Evolutionary conservation across 2,888 invertebrate genomes (phyloP).

Genomic region (Chloromyia formosa): DNA sequence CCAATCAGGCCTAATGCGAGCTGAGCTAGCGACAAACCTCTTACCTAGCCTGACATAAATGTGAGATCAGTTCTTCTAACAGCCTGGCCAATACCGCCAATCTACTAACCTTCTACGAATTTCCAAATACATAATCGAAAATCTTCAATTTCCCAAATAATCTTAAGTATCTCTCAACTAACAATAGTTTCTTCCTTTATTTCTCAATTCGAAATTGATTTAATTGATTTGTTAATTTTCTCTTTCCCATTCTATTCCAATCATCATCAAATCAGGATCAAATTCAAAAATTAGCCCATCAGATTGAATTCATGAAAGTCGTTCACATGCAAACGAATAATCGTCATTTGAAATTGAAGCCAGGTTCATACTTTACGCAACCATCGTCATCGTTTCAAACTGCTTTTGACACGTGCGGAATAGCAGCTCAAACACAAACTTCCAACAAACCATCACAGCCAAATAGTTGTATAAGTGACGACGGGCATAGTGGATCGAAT

Average conservation of each 20-base stretch:
- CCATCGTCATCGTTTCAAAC: conserved; percentile 66
- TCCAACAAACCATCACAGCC: conserved; percentile 50
- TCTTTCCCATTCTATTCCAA: conserved; percentile 16
- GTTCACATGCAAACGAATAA: conserved; percentile 95
- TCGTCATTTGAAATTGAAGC: conserved; percentile 84
- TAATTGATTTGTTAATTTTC: not conserved
- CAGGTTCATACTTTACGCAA: conserved; percentile 82
- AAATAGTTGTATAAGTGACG: conserved; percentile 55
- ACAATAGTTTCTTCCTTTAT: too few relatives aligned
- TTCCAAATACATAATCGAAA: too few relatives aligned
- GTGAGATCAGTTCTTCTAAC: too few relatives aligned
- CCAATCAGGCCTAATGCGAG: too few relatives aligned
- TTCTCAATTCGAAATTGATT: not conserved
- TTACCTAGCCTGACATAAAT: too few relatives aligned
- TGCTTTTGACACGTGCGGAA: conserved; percentile 55
- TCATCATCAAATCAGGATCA: conserved; percentile 73
- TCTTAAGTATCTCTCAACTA: too few relatives aligned
- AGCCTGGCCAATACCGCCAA: too few relatives aligned
- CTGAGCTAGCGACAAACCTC: too few relatives aligned
- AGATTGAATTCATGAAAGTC: conserved; percentile 93
- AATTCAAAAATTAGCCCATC: conserved; percentile 88
- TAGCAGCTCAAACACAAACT: conserved; percentile 61
- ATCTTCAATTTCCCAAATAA: too few relatives aligned
- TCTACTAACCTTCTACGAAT: too few relatives aligned
- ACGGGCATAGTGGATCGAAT: conserved; percentile 56